These are phyloP conservation scores for Rutpela maculata DNA, from an alignment of 2,888 invertebrate species.

Conservation along the genomic window DNA sequence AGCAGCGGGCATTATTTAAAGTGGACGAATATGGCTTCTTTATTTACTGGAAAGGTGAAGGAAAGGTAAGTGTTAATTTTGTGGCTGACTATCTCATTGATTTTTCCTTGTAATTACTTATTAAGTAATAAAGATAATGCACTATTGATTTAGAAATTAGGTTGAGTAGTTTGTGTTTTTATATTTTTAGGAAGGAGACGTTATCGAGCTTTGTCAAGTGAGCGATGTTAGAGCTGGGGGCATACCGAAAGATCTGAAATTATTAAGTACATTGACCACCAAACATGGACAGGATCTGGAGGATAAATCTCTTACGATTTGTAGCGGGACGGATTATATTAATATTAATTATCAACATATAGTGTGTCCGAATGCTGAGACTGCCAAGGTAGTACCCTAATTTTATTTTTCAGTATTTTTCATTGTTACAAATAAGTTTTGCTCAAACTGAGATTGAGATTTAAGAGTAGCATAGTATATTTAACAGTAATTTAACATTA, in stretches of 20 bases:
- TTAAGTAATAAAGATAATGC: too few species aligned
- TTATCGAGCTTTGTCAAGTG: constrained; percentile 98
- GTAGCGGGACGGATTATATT: constrained; percentile 98
- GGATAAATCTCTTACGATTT: constrained; percentile 96
- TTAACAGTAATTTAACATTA: too few species aligned
- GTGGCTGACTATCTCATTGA: not conserved
- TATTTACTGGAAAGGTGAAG: constrained; percentile 98
- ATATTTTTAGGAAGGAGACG: constrained; percentile 95
- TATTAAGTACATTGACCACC: constrained; percentile 83
- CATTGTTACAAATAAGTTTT: too few species aligned
- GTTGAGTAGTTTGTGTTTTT: constrained; percentile 30
- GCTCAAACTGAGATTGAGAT: too few species aligned
- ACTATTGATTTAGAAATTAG: not conserved
- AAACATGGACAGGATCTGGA: constrained; percentile 90
- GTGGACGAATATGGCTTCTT: constrained; percentile 99
- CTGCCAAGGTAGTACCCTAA: constrained; percentile 86
- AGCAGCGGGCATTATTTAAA: constrained; percentile 92
- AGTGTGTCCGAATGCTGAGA: constrained; percentile 93
- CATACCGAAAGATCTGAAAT: constrained; percentile 91
- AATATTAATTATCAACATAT: constrained; percentile 99
- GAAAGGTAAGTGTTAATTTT: constrained; percentile 80
- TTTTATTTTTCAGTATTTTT: not conserved
- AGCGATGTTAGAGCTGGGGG: constrained; percentile 97
- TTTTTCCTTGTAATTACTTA: not conserved
- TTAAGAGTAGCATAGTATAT: too few species aligned